phyloP scores from a whole-genome alignment of 2,113 vertebrate genomes.

The Ctenomys sociabilis region DNA sequence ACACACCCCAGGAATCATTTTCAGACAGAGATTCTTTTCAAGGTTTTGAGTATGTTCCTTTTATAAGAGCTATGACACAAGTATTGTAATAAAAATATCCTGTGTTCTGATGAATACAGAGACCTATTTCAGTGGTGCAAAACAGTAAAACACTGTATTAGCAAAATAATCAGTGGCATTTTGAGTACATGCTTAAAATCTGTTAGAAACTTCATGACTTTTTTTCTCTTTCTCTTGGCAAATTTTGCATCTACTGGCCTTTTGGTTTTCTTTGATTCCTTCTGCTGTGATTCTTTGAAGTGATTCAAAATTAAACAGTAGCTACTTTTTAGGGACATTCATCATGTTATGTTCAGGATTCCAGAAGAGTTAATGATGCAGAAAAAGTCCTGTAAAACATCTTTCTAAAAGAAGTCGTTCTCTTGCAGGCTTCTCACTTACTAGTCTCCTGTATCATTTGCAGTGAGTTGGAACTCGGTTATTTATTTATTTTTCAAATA shows the following conservation, averaged over 20 bases:
- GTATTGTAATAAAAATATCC: constrained; percentile 79
- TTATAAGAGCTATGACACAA: constrained; percentile 77
- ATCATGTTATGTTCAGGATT: constrained; percentile 80
- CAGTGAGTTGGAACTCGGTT: constrained; percentile 70
- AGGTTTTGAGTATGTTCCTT: constrained; percentile 73
- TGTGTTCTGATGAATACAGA: constrained; percentile 79
- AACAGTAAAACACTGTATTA: constrained; percentile 78
- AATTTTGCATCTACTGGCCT: constrained; percentile 67
- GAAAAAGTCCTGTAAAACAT: constrained; percentile 80
- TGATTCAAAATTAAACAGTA: constrained; percentile 83
- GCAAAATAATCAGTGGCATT: constrained; percentile 75
- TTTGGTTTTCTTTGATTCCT: constrained; percentile 76
- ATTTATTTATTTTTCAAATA: constrained; percentile 82
- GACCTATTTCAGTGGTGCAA: constrained; percentile 65
- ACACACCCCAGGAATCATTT: constrained; percentile 39
- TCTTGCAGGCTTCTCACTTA: constrained; percentile 65
- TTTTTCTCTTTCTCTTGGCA: not conserved
- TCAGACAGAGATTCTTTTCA: constrained; percentile 78
- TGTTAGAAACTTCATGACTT: constrained; percentile 72
- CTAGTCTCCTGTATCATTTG: constrained; percentile 73
- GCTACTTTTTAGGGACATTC: constrained; percentile 81
- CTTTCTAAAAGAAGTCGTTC: constrained; percentile 80
- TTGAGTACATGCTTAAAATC: constrained; percentile 78
- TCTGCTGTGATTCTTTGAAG: constrained; percentile 81
- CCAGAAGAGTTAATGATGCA: constrained; percentile 82